Conservation (phyloP, 2,888 invertebrate genomes). For the Macrosiphum euphorbiae region DNA sequence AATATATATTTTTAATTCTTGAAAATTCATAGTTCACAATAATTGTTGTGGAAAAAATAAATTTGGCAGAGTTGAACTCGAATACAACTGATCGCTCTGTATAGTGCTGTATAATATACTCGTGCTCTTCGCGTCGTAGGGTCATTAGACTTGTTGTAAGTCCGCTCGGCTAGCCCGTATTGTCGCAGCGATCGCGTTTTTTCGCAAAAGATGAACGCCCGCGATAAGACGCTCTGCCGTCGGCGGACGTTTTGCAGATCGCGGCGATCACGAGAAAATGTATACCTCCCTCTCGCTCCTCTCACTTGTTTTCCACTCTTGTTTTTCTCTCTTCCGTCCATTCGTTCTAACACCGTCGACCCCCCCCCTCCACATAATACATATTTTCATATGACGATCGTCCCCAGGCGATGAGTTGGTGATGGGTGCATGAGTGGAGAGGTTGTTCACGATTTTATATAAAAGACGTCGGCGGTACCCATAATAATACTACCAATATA, state of each 20-base stretch:
- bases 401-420: background rate
- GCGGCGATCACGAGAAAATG: background rate
- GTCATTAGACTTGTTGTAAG: slow-evolving; percentile 47
- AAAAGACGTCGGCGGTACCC: background rate
- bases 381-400: background rate
- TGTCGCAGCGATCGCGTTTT: background rate
- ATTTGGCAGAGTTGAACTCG: no score
- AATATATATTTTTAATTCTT: no score
- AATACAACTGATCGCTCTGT: no score
- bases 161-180: background rate
- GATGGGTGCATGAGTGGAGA: background rate
- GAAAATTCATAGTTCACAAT: no score
- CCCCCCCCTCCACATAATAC: background rate
- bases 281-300: background rate
- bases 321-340: background rate
- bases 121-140: background rate
- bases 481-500: background rate
- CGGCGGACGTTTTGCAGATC: background rate
- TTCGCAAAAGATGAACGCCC: background rate
- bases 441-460: background rate
- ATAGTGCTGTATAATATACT: background rate
- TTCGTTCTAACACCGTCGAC: background rate
- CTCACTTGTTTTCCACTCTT: background rate
- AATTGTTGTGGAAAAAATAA: no score
- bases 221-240: background rate